Conservation (phyloP, 1,140 invertebrate species). For the Tribolium castaneum region DNA sequence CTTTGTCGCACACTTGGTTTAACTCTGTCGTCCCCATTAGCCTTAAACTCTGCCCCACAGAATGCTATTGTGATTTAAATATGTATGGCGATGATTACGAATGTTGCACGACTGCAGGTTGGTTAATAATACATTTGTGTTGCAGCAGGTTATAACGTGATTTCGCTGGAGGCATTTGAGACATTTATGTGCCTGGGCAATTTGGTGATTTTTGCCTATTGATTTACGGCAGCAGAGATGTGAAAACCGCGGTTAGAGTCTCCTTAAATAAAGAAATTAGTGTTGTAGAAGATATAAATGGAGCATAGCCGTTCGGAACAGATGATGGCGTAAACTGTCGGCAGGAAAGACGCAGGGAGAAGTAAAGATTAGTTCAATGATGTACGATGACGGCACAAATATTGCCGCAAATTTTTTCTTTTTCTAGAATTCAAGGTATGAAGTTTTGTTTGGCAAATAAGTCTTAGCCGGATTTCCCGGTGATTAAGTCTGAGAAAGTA, state of each 20-base stretch:
- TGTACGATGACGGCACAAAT: slow-evolving; percentile 37
- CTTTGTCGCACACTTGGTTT: too few relatives aligned
- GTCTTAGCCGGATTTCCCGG: neutral
- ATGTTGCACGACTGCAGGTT: neutral
- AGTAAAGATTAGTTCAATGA: slow-evolving; percentile 43
- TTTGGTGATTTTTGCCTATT: neutral
- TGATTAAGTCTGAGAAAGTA: neutral
- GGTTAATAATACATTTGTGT: neutral
- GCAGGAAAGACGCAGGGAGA: slow-evolving; percentile 7
- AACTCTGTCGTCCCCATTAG: too few relatives aligned
- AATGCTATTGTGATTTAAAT: slow-evolving; percentile 4
- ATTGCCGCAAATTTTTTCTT: slow-evolving; percentile 30
- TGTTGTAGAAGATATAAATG: slow-evolving; percentile 42
- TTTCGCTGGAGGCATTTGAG: too few relatives aligned
- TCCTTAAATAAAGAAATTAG: slow-evolving; percentile 37
- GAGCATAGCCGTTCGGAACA: slow-evolving; percentile 37
- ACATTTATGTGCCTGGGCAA: neutral
- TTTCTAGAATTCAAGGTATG: neutral
- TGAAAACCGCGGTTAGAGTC: neutral
- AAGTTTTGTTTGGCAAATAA: slow-evolving; percentile 15
- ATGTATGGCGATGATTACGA: neutral
- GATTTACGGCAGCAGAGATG: neutral
- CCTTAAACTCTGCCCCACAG: neutral
- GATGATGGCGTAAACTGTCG: slow-evolving; percentile 41
- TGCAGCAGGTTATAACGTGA: neutral